Conservation (phyloP, 2,113 vertebrate genomes). For the Aegithalos caudatus region DNA sequence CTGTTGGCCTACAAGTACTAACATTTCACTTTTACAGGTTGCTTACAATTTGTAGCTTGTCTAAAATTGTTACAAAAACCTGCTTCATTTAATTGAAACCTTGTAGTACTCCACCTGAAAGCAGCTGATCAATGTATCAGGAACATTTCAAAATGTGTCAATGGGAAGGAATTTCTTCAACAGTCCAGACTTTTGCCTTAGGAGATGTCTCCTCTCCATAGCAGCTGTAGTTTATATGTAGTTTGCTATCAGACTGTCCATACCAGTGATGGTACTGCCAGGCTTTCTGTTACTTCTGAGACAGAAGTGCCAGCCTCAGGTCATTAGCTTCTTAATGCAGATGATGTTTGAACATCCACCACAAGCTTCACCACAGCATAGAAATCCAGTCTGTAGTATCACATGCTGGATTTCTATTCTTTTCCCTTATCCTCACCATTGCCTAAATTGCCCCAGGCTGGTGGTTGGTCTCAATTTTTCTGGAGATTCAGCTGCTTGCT, state of each 20-base stretch:
- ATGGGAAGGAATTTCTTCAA: background rate
- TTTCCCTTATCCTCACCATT: background rate
- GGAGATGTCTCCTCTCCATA: background rate
- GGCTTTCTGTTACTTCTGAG: background rate
- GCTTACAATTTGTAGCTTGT: slow-evolving; percentile 10
- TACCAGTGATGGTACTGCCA: background rate
- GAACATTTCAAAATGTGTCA: background rate
- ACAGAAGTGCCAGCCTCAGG: background rate
- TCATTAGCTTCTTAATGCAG: background rate
- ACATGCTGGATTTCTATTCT: background rate
- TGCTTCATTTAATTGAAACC: slow-evolving; percentile 21
- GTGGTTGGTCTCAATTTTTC: slow-evolving; percentile 46
- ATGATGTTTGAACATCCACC: background rate
- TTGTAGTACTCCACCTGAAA: slow-evolving; percentile 20
- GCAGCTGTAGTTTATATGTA: background rate
- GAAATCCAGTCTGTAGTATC: background rate
- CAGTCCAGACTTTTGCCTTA: background rate
- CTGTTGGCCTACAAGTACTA: background rate
- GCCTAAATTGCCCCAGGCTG: slow-evolving; percentile 6
- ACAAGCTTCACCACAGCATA: background rate
- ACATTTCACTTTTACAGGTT: background rate
- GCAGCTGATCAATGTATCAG: background rate
- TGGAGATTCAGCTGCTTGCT: slow-evolving; percentile 60
- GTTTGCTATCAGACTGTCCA: slow-evolving; percentile 26
- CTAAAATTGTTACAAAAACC: slow-evolving; percentile 21